Base-by-base conservation (phyloP, 2,888 invertebrate genomes). In the Drosophila testacea region DNA sequence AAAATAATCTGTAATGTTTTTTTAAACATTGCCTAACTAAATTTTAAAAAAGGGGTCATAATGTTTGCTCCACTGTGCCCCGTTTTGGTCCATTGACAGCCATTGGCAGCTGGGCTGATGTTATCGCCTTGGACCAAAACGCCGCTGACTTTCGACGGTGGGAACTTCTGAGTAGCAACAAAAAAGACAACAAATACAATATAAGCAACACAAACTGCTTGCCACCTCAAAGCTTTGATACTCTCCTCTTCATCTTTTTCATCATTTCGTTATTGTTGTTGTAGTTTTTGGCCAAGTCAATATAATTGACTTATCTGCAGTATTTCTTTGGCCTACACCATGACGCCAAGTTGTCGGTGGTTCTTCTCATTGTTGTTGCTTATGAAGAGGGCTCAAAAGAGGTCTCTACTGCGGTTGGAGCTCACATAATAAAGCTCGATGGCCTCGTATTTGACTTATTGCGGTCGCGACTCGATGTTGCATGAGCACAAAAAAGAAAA, bases 371-470 rank as follows among this genome's bases (percentile, higher is more conserved):
- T 50, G 62, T 28, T 64, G 55, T 36, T 48, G 52, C 27, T 57
- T 34, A 51, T 51, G 57, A 48, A 66, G 81, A 68, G 67, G 65
- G 48, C 61, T 59, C 46, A 30, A 22, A 22, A 60, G 54, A 36
- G 56, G 42, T 48, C 57, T 64, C 51, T 59, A 56, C 77, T 86
- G 86, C 74, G 86, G 83, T 81, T 67, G 46, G 52, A 47, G 46
- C 50, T 11, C 57, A 42, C 74, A 81, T 85, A 85, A 85, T 85
- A 76, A 85, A 85, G 80, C 88, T 80, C 80, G 74, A 74, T 83
- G 85, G 88, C 86, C 86, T 83, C 81, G 74, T 77, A 74, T 85
- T 85, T 85, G 86, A 85, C 85, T 85, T 88, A 85, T 85, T 85
- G 85, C 80, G 85, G 85, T 85, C 69, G 83, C 54, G 70, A 62